phyloP scores from a whole-genome alignment of 2,888 invertebrate species.

The Beris morrisii region DNA sequence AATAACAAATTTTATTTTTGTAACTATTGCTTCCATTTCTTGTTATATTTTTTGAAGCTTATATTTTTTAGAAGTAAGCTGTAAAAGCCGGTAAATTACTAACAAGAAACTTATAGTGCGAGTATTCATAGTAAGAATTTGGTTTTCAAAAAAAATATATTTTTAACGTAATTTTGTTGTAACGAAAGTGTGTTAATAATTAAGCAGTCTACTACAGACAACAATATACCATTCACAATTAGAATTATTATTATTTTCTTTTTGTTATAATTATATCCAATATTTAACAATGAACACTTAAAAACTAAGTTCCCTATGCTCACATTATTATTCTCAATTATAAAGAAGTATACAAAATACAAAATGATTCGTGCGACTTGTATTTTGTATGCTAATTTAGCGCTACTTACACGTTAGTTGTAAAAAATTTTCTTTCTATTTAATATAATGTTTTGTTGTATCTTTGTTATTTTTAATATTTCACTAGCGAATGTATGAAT shows the following conservation, averaged over 20 bases:
- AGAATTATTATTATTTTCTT: constrained; percentile 23
- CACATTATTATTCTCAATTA: constrained; percentile 14
- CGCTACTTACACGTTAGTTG: constrained; percentile 21
- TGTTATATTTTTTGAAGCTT: not conserved
- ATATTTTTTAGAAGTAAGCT: not conserved
- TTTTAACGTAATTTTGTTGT: not conserved
- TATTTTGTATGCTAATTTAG: constrained; percentile 22
- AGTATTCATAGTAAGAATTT: too few relatives aligned
- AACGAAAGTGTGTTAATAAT: constrained; percentile 17
- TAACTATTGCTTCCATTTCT: not conserved
- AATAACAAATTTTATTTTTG: not conserved
- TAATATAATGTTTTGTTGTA: not conserved
- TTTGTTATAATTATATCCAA: constrained; percentile 14
- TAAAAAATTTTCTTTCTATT: constrained; percentile 26
- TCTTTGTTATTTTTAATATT: not conserved
- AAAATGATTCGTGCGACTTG: constrained; percentile 5
- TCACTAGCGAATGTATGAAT: constrained; percentile 28
- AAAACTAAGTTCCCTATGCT: constrained; percentile 24
- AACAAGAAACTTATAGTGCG: not conserved
- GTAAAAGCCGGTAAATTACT: not conserved
- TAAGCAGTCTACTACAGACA: constrained; percentile 24
- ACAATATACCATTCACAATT: constrained; percentile 25
- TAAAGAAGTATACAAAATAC: constrained; percentile 22
- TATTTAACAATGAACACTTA: constrained; percentile 33
- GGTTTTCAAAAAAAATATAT: too few relatives aligned